Percentiles rank a stretch among this genome's conserved stretches.
phyloP scores from a whole-genome alignment of 2,113 vertebrate species.

The Saguinus midas region DNA sequence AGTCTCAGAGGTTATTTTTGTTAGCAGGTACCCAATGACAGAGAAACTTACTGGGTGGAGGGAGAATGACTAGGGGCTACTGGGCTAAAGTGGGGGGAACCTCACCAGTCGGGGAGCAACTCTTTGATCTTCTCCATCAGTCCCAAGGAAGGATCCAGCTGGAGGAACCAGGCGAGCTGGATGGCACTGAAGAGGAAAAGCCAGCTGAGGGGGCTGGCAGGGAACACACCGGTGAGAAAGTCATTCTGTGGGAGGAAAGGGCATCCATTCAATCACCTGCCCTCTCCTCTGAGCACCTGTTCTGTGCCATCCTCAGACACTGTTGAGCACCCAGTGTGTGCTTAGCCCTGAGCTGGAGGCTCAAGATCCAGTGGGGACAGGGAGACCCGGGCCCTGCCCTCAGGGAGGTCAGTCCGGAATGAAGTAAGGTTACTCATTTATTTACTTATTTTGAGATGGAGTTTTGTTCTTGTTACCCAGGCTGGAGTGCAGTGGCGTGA shows the following conservation, averaged over 20 bases:
- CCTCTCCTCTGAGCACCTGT: background rate
- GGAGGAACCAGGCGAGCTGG: constrained; percentile 91
- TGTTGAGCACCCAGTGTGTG: accelerated
- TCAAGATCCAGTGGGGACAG: background rate
- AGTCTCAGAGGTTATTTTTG: background rate
- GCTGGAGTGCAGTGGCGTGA: no score
- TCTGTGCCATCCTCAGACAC: background rate
- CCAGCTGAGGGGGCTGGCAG: constrained; percentile 93
- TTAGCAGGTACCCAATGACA: background rate
- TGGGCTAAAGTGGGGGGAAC: background rate
- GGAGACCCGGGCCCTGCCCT: background rate
- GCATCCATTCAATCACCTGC: background rate
- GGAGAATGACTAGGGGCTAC: background rate
- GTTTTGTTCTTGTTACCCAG: no score
- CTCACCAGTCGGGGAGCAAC: constrained; percentile 90
- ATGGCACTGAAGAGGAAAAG: constrained; percentile 93
- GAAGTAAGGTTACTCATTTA: background rate
- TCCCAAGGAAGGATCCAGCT: constrained; percentile 95
- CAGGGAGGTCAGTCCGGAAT: background rate
- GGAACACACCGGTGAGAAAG: constrained; percentile 89
- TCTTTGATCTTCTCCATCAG: constrained; percentile 94
- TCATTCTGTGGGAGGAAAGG: constrained; percentile 84
- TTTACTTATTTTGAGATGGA: no score
- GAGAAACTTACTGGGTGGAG: background rate
- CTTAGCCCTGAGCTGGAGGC: background rate